Evolutionary conservation across 2,888 invertebrate species (phyloP), one percentile per base, ranked within the genome.

Genomic region (Dynastes grantii): DNA sequence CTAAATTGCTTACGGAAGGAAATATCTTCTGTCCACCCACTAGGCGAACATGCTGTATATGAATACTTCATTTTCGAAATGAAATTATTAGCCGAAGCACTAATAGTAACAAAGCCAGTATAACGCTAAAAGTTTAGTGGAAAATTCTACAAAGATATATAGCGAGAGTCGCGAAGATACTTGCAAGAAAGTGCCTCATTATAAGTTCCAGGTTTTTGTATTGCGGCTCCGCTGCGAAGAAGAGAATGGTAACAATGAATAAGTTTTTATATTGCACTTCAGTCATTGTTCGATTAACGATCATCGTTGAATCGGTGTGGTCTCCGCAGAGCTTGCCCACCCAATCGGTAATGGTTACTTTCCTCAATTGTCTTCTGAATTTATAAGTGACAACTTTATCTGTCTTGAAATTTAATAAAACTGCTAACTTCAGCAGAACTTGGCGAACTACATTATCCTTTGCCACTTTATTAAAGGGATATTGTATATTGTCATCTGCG

Each of bases 201-300:
- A 75, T 61, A 75, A 75, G 61, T 61, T 71, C 29, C 53, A 71
- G 27, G 5, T 75, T 75, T 75, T 75, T 61, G 73, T 63, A 45
- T 75, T 40, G 61, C 27, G 27, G 8, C 45, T 13, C 13, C 58
- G 2, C 22, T 61, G 27, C 40, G 22, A 75, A 61, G 61, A 45
- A 49, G 45, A 27, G 73, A 75, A 75, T 45, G 73, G 73, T 61
- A 75, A 75, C 73, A 75, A 75, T 75, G 73, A 61, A 32, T 16
- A 75, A 61, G 73, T 75, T 75, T 45, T 61, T 75, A 61, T 75
- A 61, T 75, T 49, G 61, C 61, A 61, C 61, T 75, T 75, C 55
- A 71, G 53, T 71, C 61, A 75, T 75, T 75, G 73, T 61, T 75
- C 73, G 73, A 61, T 75, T 75, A 75, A 75, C 61, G 73, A 75